Evolutionary conservation across 2,113 vertebrate species (phyloP).

Genomic region (Neolamprologus caudopunctatus): DNA sequence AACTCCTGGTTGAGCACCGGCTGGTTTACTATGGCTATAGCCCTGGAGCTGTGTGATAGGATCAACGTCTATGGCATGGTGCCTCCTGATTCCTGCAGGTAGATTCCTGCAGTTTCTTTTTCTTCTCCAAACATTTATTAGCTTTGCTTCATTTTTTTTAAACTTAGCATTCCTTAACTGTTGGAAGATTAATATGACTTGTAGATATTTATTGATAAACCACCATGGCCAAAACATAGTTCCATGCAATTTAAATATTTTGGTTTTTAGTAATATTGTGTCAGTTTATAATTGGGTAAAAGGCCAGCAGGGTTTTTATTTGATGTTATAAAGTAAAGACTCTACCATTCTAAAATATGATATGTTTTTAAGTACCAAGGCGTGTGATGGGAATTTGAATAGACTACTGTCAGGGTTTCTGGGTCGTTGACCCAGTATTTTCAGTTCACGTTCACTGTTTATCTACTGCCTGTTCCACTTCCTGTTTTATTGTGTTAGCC

Average conservation of each 20-base stretch:
- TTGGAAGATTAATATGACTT: not conserved
- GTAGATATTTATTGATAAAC: not conserved
- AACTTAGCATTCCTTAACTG: not conserved
- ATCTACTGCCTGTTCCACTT: too few species aligned
- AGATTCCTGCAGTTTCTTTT: not conserved
- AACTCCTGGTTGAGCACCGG: conserved; percentile 95
- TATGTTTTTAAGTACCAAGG: not conserved
- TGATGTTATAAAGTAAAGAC: not conserved
- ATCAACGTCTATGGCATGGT: conserved; percentile 93
- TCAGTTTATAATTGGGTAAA: not conserved
- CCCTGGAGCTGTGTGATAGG: conserved; percentile 87
- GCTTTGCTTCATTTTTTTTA: not conserved
- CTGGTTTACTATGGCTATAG: conserved; percentile 94
- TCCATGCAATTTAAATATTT: not conserved
- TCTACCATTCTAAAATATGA: not conserved
- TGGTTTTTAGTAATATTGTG: not conserved
- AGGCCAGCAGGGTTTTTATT: not conserved
- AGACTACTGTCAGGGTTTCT: not conserved
- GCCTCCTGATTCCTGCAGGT: conserved; percentile 93
- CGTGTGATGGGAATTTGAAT: not conserved
- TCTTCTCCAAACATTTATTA: not conserved
- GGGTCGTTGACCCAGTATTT: too few species aligned
- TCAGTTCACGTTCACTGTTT: too few species aligned
- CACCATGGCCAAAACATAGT: not conserved
- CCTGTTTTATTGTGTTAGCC: too few species aligned